phyloP scores from a whole-genome alignment of 2,888 invertebrate species.

The Chaitophorus viminalis region DNA sequence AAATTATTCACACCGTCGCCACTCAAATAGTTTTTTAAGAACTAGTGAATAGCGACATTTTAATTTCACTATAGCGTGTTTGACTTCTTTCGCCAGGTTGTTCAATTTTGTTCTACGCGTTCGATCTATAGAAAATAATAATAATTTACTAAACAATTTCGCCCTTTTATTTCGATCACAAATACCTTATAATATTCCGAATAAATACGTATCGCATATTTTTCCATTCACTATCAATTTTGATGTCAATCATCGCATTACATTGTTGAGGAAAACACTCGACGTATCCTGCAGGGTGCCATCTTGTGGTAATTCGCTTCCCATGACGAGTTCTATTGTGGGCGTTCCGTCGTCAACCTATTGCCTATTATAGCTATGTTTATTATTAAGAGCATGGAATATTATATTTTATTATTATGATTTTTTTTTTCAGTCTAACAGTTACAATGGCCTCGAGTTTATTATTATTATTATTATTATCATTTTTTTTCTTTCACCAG shows the following conservation, averaged over 20 bases:
- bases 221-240: constrained; percentile 44
- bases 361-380: constrained; percentile 36
- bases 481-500: constrained; percentile 35
- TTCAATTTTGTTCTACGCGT: constrained; percentile 20
- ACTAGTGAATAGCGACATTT: neutral
- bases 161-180: constrained; percentile 45
- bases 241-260: constrained; percentile 53
- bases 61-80: neutral
- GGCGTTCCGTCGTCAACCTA: constrained; percentile 49
- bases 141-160: constrained; percentile 21
- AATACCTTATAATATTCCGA: constrained; percentile 24
- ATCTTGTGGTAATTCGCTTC: constrained; percentile 53
- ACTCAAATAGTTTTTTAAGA: neutral
- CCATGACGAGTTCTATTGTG: constrained; percentile 60
- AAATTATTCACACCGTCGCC: neutral
- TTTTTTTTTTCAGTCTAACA: constrained; percentile 42
- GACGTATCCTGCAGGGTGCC: constrained; percentile 47
- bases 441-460: constrained; percentile 59
- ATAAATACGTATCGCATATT: constrained; percentile 32
- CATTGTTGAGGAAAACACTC: constrained; percentile 49
- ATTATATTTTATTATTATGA: constrained; percentile 54
- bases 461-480: constrained; percentile 41
- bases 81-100: neutral
- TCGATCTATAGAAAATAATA: neutral
- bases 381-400: constrained; percentile 58